Evolutionary conservation across 2,888 invertebrate species (phyloP).

Genomic region (Laspeyria flexula): DNA sequence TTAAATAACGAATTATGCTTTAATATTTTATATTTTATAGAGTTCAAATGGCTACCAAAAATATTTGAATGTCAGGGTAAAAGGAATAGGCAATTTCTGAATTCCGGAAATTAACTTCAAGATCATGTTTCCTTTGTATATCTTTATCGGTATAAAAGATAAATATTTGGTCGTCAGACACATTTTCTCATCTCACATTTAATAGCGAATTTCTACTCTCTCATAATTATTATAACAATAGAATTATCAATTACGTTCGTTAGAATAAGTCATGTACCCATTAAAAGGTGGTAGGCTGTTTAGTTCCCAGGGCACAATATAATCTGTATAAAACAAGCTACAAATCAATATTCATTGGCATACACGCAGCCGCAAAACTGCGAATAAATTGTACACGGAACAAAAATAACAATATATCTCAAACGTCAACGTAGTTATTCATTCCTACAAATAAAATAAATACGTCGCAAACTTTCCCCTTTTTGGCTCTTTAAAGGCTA

Average conservation of each 20-base stretch:
- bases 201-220: not conserved
- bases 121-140: constrained; percentile 7
- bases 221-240: not conserved
- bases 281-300: too few relatives aligned
- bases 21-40: not conserved
- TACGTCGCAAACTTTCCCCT: constrained; percentile 74
- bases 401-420: constrained; percentile 42
- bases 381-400: constrained; percentile 16
- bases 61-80: not conserved
- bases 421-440: constrained; percentile 59
- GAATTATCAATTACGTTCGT: too few relatives aligned
- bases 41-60: not conserved
- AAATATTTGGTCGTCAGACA: not conserved
- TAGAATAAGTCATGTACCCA: too few relatives aligned
- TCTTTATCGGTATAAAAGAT: constrained; percentile 1
- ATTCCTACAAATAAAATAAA: constrained; percentile 73
- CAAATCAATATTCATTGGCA: constrained; percentile 8
- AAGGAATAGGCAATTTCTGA: constrained; percentile 3
- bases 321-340: constrained; percentile 3
- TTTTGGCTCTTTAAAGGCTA: constrained; percentile 77
- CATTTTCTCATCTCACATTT: not conserved
- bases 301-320: too few relatives aligned
- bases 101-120: constrained; percentile 9
- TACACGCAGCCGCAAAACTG: not conserved
- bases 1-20: too few relatives aligned